Conservation (phyloP, 2,113 vertebrate species). For the Butorides virescens region DNA sequence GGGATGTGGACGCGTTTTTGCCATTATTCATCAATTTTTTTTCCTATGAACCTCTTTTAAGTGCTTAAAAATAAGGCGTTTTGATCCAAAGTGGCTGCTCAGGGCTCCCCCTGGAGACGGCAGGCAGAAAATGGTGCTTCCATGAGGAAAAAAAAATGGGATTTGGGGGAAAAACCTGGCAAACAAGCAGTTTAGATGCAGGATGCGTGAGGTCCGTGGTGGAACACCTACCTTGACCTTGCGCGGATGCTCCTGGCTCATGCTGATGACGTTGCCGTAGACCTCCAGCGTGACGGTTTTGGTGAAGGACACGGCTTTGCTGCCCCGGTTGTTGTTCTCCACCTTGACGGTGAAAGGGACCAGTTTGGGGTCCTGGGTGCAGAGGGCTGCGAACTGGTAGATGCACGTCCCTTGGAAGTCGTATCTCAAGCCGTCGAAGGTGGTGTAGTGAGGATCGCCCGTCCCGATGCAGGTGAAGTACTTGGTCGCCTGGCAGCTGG, state of each 20-base stretch:
- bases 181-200: not conserved
- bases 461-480: constrained; percentile 41
- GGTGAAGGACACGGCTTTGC: constrained; percentile 57
- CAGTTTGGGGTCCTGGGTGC: constrained; percentile 4
- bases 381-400: constrained; percentile 74
- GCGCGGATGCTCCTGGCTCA: constrained; percentile 30
- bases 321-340: constrained; percentile 74
- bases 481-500: not conserved
- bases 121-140: not conserved
- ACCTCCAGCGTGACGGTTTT: constrained; percentile 68
- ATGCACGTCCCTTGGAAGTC: constrained; percentile 77
- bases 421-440: constrained; percentile 60
- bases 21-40: not conserved
- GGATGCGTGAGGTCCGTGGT: rapidly evolving
- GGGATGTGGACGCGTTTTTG: not conserved
- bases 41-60: not conserved
- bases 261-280: not conserved
- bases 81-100: not conserved
- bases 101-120: not conserved
- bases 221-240: not conserved
- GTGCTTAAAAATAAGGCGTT: not conserved
- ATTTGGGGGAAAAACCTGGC: rapidly evolving
- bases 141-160: not conserved
- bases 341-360: constrained; percentile 61
- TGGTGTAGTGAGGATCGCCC: constrained; percentile 64